phyloP scores from a whole-genome alignment of 2,888 invertebrate genomes.

The Cenopis cana region DNA sequence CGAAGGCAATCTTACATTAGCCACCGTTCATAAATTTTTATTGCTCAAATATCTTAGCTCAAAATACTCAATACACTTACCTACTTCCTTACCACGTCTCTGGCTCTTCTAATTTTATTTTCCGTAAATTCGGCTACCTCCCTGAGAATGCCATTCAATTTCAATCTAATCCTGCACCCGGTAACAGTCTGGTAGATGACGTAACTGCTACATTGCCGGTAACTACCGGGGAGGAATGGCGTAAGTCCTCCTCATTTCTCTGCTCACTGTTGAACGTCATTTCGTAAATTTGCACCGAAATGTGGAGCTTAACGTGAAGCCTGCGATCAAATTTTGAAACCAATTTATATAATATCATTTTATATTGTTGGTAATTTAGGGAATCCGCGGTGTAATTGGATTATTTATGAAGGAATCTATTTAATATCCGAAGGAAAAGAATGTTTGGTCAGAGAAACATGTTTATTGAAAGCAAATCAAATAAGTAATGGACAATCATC shows the following conservation, averaged over 20 bases:
- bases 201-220: conserved; percentile 56
- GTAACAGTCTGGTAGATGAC: conserved; percentile 60
- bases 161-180: conserved; percentile 68
- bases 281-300: conserved; percentile 58
- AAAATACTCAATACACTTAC: conserved; percentile 12
- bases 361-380: conserved; percentile 51
- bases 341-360: conserved; percentile 50
- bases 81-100: conserved; percentile 30
- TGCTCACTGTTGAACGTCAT: conserved; percentile 48
- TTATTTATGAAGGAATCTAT: conserved; percentile 5
- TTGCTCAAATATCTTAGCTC: conserved; percentile 10
- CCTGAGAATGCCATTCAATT: conserved; percentile 67
- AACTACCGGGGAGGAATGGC: conserved; percentile 60
- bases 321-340: conserved; percentile 55
- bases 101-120: conserved; percentile 46
- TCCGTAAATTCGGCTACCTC: conserved; percentile 54
- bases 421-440: no score
- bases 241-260: conserved; percentile 62
- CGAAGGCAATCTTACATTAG: conserved; percentile 8
- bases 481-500: no score
- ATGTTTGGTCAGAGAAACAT: no score
- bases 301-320: conserved; percentile 52
- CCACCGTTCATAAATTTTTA: conserved; percentile 36
- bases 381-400: conserved; percentile 40
- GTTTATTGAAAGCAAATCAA: no score